These are phyloP conservation scores for Philaethria dido DNA, from an alignment of 2,888 invertebrate species.

Conservation along the genomic window DNA sequence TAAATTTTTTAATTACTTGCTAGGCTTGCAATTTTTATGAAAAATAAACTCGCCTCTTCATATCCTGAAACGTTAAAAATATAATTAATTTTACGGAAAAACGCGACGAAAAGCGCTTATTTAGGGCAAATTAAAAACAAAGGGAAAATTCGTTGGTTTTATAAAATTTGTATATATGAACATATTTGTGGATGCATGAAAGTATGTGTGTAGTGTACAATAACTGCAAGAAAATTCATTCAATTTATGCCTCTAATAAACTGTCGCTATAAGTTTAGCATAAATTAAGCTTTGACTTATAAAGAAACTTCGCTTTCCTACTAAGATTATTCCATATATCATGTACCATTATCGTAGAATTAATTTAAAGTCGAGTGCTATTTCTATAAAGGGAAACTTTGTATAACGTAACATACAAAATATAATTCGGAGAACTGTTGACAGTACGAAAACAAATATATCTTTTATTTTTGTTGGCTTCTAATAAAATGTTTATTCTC, in stretches of 20 bases:
- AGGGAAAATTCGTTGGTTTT: constrained; percentile 53
- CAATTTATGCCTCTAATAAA: background rate
- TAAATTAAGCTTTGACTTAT: background rate
- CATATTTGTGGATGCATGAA: background rate
- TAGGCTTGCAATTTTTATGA: constrained; percentile 35
- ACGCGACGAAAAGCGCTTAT: constrained; percentile 54
- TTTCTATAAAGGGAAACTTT: background rate
- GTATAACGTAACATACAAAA: background rate
- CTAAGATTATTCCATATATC: background rate
- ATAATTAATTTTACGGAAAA: constrained; percentile 42
- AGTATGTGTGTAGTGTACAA: background rate
- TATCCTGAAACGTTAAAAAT: constrained; percentile 40
- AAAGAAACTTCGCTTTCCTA: constrained; percentile 10
- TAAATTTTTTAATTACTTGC: constrained; percentile 50
- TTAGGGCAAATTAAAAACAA: constrained; percentile 59
- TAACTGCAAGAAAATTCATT: background rate
- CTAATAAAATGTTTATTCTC: constrained; percentile 2
- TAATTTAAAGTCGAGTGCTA: background rate
- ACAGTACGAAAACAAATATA: too few relatives aligned
- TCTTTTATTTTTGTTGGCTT: background rate
- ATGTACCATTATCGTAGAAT: background rate
- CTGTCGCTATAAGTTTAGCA: constrained; percentile 1
- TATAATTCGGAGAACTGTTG: too few relatives aligned
- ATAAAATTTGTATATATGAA: constrained; percentile 46
- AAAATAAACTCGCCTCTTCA: constrained; percentile 35